Base-by-base conservation (phyloP, 1,140 invertebrate genomes). In the Monochamus saltuarius region DNA sequence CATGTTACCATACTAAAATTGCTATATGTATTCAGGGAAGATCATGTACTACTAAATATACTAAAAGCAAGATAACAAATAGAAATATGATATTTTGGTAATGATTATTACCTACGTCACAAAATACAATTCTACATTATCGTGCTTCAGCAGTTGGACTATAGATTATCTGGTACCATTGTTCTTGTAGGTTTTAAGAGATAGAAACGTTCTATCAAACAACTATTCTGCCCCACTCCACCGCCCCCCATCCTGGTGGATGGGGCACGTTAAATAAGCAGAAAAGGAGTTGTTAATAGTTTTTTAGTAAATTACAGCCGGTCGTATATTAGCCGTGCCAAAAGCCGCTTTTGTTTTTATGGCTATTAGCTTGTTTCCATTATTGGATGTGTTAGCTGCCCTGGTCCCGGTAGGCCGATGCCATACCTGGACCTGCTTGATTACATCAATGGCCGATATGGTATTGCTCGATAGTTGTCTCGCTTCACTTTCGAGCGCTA, bases 311-410 rank as follows among this genome's bases (percentile, higher is more conserved):
- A 58, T 63, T 59, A 63, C 61, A 59, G 49, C 46, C 56, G 56
- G 58, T 61, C 62, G 59, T 67, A 64, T 67, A 64, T 64, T 67
- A 67, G 62, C 56, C 53, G 59, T 59, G 56, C 49, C 61, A 64
- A 64, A 61, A 64, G 61, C 61, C 65, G 61, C 61, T 67, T 29
- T 65, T 67, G 62, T 68, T 68, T 67, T 68, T 65, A 60, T 68
- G 50, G 63, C 62, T 59, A 65, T 64, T 68, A 68, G 56, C 66
- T 65, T 68, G 66, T 68, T 68, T 65, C 62, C 66, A 68, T 68
- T 62, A 68, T 68, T 68, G 66, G 60, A 62, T 51, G 62, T 62
- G 60, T 68, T 59, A 67, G 58, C 59, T 67, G 65, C 65, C 65
- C 65, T 53, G 47, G 54, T 64, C 58, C 53, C 54, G 46, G 60